These are phyloP conservation scores for Perca fluviatilis DNA, from an alignment of 2,113 vertebrate genomes.

Conservation along the genomic window DNA sequence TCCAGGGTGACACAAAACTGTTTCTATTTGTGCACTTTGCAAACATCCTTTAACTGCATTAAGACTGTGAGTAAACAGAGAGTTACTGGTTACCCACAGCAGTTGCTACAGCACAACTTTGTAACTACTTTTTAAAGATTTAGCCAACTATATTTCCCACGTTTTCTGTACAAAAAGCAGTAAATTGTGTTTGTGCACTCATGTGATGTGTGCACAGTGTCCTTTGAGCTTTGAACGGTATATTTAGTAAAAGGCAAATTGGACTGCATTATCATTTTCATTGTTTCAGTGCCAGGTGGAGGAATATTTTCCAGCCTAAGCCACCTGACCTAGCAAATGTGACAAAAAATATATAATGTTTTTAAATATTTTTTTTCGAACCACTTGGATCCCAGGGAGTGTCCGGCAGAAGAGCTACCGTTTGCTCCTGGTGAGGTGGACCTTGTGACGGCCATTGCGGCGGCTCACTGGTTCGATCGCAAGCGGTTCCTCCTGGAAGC, in stretches of 20 bases:
- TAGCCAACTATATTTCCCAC: neutral
- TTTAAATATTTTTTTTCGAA: neutral
- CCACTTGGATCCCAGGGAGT: neutral
- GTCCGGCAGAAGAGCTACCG: constrained; percentile 84
- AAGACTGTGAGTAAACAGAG: too few relatives aligned
- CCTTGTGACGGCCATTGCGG: constrained; percentile 80
- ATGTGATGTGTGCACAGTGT: neutral
- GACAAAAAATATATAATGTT: too few relatives aligned
- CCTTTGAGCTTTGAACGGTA: neutral
- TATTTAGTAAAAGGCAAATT: neutral
- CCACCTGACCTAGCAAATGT: neutral
- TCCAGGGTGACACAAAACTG: neutral
- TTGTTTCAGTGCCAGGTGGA: too few relatives aligned
- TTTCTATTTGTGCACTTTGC: neutral
- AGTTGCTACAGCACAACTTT: neutral
- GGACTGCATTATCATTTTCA: too few relatives aligned
- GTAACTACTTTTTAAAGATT: neutral
- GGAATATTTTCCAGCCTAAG: too few relatives aligned
- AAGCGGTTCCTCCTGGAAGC: constrained; percentile 81
- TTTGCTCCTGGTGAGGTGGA: constrained; percentile 74
- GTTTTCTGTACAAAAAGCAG: neutral
- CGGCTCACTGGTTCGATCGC: constrained; percentile 86
- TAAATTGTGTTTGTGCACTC: neutral
- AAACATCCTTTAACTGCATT: neutral
- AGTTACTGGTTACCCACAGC: neutral